Evolutionary conservation across 2,888 invertebrate genomes (phyloP), one percentile per base, ranked within the genome.

Genomic region (Esperia sulphurella): DNA sequence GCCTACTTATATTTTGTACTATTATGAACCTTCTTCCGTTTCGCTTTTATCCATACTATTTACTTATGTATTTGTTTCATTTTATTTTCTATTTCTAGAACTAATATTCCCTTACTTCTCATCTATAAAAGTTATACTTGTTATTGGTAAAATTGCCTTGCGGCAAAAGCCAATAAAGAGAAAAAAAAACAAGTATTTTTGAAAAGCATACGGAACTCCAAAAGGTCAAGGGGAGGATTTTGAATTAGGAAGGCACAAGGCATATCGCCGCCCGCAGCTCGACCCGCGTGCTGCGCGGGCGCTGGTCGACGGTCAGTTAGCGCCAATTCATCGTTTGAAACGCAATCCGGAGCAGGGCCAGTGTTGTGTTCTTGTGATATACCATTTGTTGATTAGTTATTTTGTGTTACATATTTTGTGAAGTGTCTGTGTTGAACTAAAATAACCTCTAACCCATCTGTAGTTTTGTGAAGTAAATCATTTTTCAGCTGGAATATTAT

Each of bases 261-360:
- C 44, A 38, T 44, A 44, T 44, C 44, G 44, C 12, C 29, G 28
- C 14, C 45, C 9, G 28, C 40, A 8, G 14, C 1, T 8, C 14
- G n/a, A 14, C 21, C 43, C 28, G 28, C 35, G 12, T 28, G 7
- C 31, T 6, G 35, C 21, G 12, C 35, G 29, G 39, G 40, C 29
- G 39, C 39, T 37, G n/a, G 12, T 12, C 28, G n/a, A 8, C 45
- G n/a, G 46, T 46, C 49, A 49, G 42, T 46, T 43, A 35, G 46
- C 53, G 53, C 50, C 51, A 49, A 51, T 46, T 38, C 14, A 41
- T 48, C 53, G 49, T 45, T 49, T 40, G 45, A 40, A 48, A 43
- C 48, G 43, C 35, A 14, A 39, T 13, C 8, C 39, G 39, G 7
- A 37, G 7, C n/a, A 7, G 31, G 31, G 1, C 10, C n/a, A n/a